These are phyloP conservation scores for Carcinoscorpius rotundicauda DNA, from an alignment of 1,140 invertebrate genomes.

Conservation along the genomic window DNA sequence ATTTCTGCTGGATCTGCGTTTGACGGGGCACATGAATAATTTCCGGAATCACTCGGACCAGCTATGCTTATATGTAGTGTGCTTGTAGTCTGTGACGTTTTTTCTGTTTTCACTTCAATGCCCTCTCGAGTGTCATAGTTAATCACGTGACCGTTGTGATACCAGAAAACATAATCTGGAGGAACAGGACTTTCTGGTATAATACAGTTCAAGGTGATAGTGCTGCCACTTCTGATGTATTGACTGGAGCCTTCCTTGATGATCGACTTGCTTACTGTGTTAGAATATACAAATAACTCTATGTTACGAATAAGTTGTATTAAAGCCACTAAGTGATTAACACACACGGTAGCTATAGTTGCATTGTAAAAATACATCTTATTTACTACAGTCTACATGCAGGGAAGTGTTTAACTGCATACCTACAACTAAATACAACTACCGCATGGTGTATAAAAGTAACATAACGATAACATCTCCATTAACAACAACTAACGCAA, in stretches of 20 bases:
- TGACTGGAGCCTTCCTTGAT: slow-evolving; percentile 75
- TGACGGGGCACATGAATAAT: slow-evolving; percentile 72
- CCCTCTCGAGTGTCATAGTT: slow-evolving; percentile 81
- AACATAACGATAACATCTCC: too few relatives aligned
- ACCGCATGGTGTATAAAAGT: too few relatives aligned
- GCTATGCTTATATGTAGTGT: background rate
- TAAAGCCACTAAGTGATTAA: too few relatives aligned
- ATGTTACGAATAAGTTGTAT: too few relatives aligned
- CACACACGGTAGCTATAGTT: too few relatives aligned
- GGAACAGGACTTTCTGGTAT: slow-evolving; percentile 78
- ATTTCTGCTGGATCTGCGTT: slow-evolving; percentile 59
- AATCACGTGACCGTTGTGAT: slow-evolving; percentile 81
- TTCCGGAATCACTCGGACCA: slow-evolving; percentile 55
- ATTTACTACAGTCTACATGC: too few relatives aligned
- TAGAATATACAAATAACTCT: slow-evolving; percentile 23
- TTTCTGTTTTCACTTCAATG: slow-evolving; percentile 78
- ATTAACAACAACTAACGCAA: too few relatives aligned
- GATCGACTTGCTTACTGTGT: slow-evolving; percentile 64
- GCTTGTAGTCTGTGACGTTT: slow-evolving; percentile 50
- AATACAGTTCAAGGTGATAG: slow-evolving; percentile 78
- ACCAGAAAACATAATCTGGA: slow-evolving; percentile 83
- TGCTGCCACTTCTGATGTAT: slow-evolving; percentile 74
- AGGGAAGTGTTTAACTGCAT: too few relatives aligned
- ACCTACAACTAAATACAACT: too few relatives aligned
- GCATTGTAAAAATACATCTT: too few relatives aligned